Base-by-base conservation (phyloP, 2,888 invertebrate species). In the Dugesia japonica region DNA sequence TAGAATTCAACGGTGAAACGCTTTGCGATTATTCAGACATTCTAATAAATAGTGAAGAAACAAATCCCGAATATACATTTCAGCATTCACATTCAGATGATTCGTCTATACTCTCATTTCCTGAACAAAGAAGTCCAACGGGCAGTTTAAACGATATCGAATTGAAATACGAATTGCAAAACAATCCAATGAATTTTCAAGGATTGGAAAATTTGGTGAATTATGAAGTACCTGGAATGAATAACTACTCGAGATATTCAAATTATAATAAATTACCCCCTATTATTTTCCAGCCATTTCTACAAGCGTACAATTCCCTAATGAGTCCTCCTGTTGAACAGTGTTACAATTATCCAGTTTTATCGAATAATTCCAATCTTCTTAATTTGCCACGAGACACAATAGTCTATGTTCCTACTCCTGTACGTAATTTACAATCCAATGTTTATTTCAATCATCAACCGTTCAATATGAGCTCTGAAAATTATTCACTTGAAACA, bases 211-310 rank as follows among this genome's bases (percentile, higher is more conserved):
- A 56, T 23, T n/a, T 23, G 7, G 7, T 4, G n/a, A 56, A 56
- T 23, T 56, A 56, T 23, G 56, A 56, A 56, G 17, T 56, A 1
- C 23, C 4, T 1, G 23, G 56, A 20, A 56, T 23, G 23, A n/a
- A n/a, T 20, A 56, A n/a, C n/a, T 56, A 56, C n/a, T 23, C n/a
- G 4, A 56, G 4, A 23, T 56, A 56, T 56, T 56, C 56, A 23
- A 56, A 56, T 56, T 56, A 23, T n/a, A n/a, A n/a, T 20, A 56
- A 56, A 56, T 56, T 56, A n/a, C 56, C 56, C n/a, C 56, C 56
- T 13, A 56, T 56, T 56, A 56, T 56, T 20, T 56, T 56, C 23
- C 56, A 56, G 56, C 56, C 56, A n/a, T 56, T 56, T 56, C 23
- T 56, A 56, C 56, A 56, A 56, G 56, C 56, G 17, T 56, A 56